Conservation (phyloP, 2,113 vertebrate genomes). For the Fregetta grallaria region DNA sequence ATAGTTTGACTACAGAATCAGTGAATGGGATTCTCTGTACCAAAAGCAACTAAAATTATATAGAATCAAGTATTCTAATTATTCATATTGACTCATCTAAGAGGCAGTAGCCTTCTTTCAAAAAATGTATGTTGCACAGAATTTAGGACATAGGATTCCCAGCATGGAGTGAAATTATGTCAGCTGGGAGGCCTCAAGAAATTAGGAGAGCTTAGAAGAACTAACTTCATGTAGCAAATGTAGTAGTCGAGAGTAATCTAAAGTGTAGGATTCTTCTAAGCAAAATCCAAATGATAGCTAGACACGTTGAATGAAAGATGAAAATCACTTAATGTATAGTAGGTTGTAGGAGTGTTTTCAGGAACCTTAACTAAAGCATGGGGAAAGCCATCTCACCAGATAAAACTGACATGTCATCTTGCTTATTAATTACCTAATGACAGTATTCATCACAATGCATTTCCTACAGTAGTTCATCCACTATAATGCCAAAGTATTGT, state of each 20-base stretch:
- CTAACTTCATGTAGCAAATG: neutral
- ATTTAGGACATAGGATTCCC: neutral
- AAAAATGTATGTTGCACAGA: neutral
- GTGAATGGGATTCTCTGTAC: neutral
- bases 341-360: neutral
- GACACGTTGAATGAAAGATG: neutral
- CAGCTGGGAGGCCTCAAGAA: neutral
- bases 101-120: neutral
- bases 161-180: neutral
- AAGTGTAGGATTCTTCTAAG: neutral
- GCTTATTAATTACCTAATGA: neutral
- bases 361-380: neutral
- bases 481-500: neutral
- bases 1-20: neutral
- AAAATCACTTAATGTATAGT: neutral
- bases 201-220: neutral
- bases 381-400: neutral
- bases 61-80: neutral
- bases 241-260: neutral
- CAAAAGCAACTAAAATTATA: neutral
- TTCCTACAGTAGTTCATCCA: neutral
- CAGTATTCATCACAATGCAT: neutral
- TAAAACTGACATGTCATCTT: neutral
- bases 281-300: neutral
- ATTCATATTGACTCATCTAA: neutral